phyloP scores from a whole-genome alignment of 2,888 invertebrate genomes.

The Polyommatus iphigenia region DNA sequence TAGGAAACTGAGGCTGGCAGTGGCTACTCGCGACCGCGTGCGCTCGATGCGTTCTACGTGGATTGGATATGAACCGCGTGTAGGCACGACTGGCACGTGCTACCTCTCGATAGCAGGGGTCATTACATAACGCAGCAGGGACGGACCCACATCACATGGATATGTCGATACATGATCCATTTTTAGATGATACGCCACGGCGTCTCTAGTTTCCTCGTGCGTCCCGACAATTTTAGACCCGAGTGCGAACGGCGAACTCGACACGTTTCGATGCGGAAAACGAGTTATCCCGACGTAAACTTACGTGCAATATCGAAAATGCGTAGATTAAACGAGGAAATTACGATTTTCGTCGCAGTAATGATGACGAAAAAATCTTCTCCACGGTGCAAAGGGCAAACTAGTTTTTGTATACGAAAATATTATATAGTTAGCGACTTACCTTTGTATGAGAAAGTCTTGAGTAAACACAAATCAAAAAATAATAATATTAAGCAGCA shows the following conservation, averaged over 20 bases:
- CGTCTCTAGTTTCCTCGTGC: conserved; percentile 65
- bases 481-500: conserved; percentile 74
- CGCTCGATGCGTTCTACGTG: conserved; percentile 66
- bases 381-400: not conserved
- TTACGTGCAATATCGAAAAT: conserved; percentile 57
- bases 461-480: conserved; percentile 59
- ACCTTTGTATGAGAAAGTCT: conserved; percentile 25
- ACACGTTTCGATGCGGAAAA: conserved; percentile 48
- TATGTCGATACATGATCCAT: conserved; percentile 70
- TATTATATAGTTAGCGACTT: conserved; percentile 15
- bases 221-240: conserved; percentile 75
- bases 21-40: conserved; percentile 54
- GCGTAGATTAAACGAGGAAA: conserved; percentile 48
- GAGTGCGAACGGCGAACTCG: conserved; percentile 69
- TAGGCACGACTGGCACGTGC: conserved; percentile 74
- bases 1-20: conserved; percentile 73
- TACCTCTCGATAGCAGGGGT: conserved; percentile 53
- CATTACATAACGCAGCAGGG: conserved; percentile 71
- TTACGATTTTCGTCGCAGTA: not conserved
- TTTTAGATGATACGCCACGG: conserved; percentile 74
- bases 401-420: not conserved
- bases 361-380: not conserved
- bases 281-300: conserved; percentile 44
- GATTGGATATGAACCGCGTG: conserved; percentile 71
- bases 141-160: conserved; percentile 51